Evolutionary conservation across 2,888 invertebrate species (phyloP).

Genomic region (Hemithea aestivaria): DNA sequence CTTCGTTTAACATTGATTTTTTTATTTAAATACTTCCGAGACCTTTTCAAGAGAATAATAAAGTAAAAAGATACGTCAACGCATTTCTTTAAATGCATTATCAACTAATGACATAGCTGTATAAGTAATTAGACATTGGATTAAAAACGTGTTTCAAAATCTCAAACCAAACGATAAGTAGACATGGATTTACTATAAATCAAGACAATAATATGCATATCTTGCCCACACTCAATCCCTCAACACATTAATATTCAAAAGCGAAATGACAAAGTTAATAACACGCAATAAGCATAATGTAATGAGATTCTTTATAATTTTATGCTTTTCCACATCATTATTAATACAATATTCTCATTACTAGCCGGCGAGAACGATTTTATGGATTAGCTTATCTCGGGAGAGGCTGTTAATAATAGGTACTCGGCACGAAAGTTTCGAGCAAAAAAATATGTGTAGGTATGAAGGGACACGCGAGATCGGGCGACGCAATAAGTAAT

Average conservation of each 20-base stretch:
- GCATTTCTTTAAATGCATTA: constrained; percentile 8
- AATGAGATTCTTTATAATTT: constrained; percentile 37
- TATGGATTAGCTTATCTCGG: constrained; percentile 58
- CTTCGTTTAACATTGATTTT: no score
- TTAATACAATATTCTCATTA: constrained; percentile 48
- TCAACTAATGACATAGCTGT: constrained; percentile 15
- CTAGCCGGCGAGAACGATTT: constrained; percentile 41
- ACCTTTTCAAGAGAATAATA: constrained; percentile 2
- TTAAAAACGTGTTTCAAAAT: constrained; percentile 12
- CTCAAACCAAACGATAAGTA: constrained; percentile 12
- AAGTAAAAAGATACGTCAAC: constrained; percentile 12
- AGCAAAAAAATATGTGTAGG: constrained; percentile 55
- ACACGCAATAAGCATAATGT: constrained; percentile 37
- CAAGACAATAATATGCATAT: constrained; percentile 21
- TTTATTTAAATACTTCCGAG: no score
- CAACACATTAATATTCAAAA: constrained; percentile 31
- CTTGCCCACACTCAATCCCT: constrained; percentile 22
- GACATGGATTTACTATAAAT: constrained; percentile 16
- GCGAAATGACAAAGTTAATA: constrained; percentile 37
- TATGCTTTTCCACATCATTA: constrained; percentile 29
- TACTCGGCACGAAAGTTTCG: constrained; percentile 55
- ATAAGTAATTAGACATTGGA: constrained; percentile 12
- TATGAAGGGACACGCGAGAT: constrained; percentile 67
- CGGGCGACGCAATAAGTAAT: constrained; percentile 67
- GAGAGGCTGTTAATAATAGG: constrained; percentile 61